Evolutionary conservation across 2,113 vertebrate species (phyloP).

Genomic region (Xenotilapia caudafasciata): DNA sequence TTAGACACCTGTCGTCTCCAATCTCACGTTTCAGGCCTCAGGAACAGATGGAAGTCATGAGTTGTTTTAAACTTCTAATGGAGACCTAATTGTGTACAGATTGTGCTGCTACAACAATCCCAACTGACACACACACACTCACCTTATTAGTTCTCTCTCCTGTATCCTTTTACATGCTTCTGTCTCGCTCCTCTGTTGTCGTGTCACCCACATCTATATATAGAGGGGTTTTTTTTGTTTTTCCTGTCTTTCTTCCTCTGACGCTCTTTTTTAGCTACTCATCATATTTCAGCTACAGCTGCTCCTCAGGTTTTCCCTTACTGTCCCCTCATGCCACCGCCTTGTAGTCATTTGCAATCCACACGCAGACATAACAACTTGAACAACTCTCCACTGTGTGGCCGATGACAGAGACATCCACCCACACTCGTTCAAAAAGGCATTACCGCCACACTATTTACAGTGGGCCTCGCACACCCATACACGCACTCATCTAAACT

Average conservation of each 20-base stretch:
- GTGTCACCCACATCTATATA: not conserved
- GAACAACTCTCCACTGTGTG: constrained; percentile 11
- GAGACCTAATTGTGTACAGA: constrained; percentile 63
- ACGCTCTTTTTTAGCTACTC: not conserved
- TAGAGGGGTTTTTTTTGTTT: not conserved
- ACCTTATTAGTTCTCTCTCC: constrained; percentile 1
- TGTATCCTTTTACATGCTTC: constrained; percentile 1
- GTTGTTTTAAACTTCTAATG: constrained; percentile 60
- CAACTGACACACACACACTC: not conserved
- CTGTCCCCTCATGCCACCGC: not conserved
- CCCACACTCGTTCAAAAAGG: constrained; percentile 23
- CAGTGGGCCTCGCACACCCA: constrained; percentile 10
- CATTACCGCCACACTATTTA: constrained; percentile 31
- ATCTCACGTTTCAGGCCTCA: constrained; percentile 50
- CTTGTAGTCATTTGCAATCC: not conserved
- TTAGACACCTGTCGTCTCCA: constrained; percentile 75
- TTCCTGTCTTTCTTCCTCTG: not conserved
- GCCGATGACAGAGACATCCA: constrained; percentile 54
- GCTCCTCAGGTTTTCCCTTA: not conserved
- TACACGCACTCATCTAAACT: not conserved
- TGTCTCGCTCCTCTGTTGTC: not conserved
- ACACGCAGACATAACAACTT: constrained; percentile 37
- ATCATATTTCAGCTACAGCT: not conserved
- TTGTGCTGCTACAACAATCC: constrained; percentile 34
- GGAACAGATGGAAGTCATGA: constrained; percentile 67